These are phyloP conservation scores for Chrysomallon squamiferum DNA, from an alignment of 1,140 invertebrate genomes.

Conservation along the genomic window DNA sequence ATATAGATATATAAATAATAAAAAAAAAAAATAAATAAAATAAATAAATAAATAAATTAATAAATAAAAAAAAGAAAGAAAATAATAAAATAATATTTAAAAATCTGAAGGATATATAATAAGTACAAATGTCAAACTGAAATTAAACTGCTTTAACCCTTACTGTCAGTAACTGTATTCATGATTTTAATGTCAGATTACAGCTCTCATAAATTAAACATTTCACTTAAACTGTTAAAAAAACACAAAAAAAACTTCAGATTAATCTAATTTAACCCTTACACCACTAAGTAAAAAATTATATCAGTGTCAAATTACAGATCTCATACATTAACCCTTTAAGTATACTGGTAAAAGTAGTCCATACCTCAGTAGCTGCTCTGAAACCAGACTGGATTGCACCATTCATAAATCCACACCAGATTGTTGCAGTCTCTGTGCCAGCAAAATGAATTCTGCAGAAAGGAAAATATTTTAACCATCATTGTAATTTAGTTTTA, in stretches of 20 bases:
- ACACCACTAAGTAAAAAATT: no score
- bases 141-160: not conserved
- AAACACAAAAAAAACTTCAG: no score
- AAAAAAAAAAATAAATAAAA: not conserved
- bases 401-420: conserved; percentile 63
- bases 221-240: not conserved
- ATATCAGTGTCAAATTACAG: no score
- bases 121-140: not conserved
- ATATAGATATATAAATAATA: not conserved
- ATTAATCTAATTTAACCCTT: no score
- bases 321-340: no score
- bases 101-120: not conserved
- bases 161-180: not conserved
- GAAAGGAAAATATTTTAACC: not conserved
- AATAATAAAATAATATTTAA: not conserved
- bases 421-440: conserved; percentile 60
- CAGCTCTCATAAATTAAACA: not conserved
- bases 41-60: not conserved
- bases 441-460: conserved; percentile 62
- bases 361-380: conserved; percentile 57
- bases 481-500: not conserved
- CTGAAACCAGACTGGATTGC: conserved; percentile 60
- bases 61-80: not conserved
- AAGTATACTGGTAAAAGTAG: no score
- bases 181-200: not conserved